Base-by-base conservation (phyloP, 2,113 vertebrate genomes). In the Rhabdornis inornatus region DNA sequence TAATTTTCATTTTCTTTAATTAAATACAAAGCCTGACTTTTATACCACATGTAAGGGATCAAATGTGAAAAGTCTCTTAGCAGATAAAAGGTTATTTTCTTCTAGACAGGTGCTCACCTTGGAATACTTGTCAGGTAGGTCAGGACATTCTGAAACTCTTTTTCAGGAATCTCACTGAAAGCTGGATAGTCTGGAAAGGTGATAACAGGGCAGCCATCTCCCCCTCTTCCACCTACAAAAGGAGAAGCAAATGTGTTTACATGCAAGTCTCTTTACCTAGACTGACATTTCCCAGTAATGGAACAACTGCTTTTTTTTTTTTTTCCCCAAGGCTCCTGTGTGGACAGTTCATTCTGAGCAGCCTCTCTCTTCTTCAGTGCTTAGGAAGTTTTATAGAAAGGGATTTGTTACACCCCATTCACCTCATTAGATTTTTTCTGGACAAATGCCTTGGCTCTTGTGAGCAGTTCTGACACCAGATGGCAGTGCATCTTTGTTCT, bases 91-190 rank as follows among this genome's bases (percentile, higher is more conserved):
- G 4, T 7, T 57, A 18, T 78, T 89, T 96, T 85, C 28, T 49
- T 35, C 33, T 40, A 14, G 10, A 50, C 6, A 45, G 40, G 22
- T 37, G 9, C 97, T 61, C 72, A 99, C 99, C 99, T 99, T 83
- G 99, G 99, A 33, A 99, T 98, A 68, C 99, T 99, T 3, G 99
- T 99, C 95, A 99, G 97, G 93, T 99, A 99, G 18, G 99, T 99
- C 89, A 99, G 97, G 91, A 99, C 99, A 31, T 98, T 99, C 97
- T 99, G 99, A 96, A 99, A 99, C 82, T 99, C 99, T 77, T 98
- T 97, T 86, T 99, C 99, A 0, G 99, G 98, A 95, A 99, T 98
- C 71, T 99, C 99, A 0, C 98, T 97, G 93, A 99, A 99, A 49
- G 98, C 94, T 24, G 99, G 99, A 90, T 99, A 99, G 95, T 99